phyloP scores from a whole-genome alignment of 2,888 invertebrate species.

The Oscheius sp. region DNA sequence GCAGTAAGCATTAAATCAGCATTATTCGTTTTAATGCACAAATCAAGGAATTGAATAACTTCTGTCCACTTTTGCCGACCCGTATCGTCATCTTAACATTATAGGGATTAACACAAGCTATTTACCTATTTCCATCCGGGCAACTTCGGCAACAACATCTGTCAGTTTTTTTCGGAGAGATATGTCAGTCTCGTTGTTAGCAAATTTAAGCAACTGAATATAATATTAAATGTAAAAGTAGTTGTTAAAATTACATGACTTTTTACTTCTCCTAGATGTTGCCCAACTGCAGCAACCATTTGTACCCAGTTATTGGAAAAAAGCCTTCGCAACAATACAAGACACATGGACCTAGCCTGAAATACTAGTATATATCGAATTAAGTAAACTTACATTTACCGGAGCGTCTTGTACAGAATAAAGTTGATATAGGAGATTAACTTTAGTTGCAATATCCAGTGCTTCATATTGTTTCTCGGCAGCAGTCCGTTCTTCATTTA shows the following conservation, averaged over 20 bases:
- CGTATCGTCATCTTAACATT: constrained; percentile 53
- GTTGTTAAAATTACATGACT: constrained; percentile 28
- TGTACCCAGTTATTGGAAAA: constrained; percentile 30
- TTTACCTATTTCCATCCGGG: constrained; percentile 77
- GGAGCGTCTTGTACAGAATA: constrained; percentile 46
- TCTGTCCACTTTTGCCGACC: constrained; percentile 76
- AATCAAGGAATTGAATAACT: constrained; percentile 89
- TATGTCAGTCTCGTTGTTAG: constrained; percentile 82
- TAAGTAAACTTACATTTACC: constrained; percentile 18
- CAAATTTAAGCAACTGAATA: constrained; percentile 78
- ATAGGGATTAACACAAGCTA: constrained; percentile 1
- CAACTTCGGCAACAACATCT: constrained; percentile 42
- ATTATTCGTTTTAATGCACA: constrained; percentile 86
- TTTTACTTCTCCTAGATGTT: not conserved
- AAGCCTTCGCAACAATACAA: constrained; percentile 85
- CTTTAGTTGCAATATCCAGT: constrained; percentile 9
- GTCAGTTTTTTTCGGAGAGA: constrained; percentile 75
- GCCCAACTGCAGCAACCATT: constrained; percentile 9
- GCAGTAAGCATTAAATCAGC: constrained; percentile 89
- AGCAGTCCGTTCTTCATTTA: constrained; percentile 22
- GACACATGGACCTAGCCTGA: constrained; percentile 86
- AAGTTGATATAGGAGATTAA: constrained; percentile 48
- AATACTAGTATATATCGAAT: not conserved
- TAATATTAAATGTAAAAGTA: too few relatives aligned
- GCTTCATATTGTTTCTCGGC: constrained; percentile 34